Evolutionary conservation across 1,140 invertebrate species (phyloP), one percentile per base, ranked within the genome.

Genomic region (Lanistes nyassanus): DNA sequence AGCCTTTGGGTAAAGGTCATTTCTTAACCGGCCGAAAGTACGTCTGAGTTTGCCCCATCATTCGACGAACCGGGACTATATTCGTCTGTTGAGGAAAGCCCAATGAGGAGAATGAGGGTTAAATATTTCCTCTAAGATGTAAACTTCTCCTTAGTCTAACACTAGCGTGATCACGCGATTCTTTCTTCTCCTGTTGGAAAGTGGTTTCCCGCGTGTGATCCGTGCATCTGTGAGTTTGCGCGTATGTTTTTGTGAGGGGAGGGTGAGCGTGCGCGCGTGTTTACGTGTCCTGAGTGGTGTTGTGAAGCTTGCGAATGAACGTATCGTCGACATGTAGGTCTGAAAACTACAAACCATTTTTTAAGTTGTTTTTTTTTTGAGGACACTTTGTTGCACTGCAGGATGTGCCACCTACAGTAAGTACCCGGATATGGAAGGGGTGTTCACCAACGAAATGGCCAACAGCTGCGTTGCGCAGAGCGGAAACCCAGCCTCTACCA

Each of bases 241-340:
- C 34, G 58, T 62, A 31, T 62, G 58, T 62, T n/a, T 62, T n/a
- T 62, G 58, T 62, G 58, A 29, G 58, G n/a, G 26, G 58, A 29
- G 58, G 26, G 58, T 62, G 58, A 29, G 58, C 34, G 58, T 62
- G 58, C 13, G 13, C 34, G 58, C 34, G 58, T n/a, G n/a, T n/a
- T n/a, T n/a, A n/a, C n/a, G n/a, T n/a, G n/a, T n/a, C n/a, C n/a
- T n/a, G n/a, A n/a, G n/a, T n/a, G n/a, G n/a, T n/a, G n/a, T n/a
- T n/a, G n/a, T n/a, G n/a, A n/a, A n/a, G n/a, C n/a, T n/a, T n/a
- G n/a, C n/a, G n/a, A n/a, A n/a, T n/a, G n/a, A n/a, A n/a, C n/a
- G n/a, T n/a, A n/a, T n/a, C n/a, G n/a, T n/a, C n/a, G n/a, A n/a
- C n/a, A n/a, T n/a, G n/a, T n/a, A n/a, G n/a, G n/a, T n/a, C n/a